These are phyloP conservation scores for Meriones unguiculatus DNA, from an alignment of 2,113 vertebrate genomes.

Conservation along the genomic window DNA sequence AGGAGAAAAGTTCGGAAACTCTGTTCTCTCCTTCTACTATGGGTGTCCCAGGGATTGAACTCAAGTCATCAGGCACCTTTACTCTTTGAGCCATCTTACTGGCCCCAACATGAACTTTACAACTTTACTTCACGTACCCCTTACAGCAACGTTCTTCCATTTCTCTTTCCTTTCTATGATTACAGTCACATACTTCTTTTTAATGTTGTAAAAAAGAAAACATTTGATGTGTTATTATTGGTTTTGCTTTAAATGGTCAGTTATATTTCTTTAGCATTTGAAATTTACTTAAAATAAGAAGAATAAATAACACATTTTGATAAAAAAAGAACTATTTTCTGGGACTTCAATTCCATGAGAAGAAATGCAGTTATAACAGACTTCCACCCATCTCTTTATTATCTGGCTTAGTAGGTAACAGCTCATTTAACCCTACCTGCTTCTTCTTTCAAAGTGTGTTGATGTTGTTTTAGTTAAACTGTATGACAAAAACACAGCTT, in stretches of 20 bases:
- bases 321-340: slow-evolving; percentile 23
- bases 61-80: background rate
- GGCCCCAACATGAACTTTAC: slow-evolving; percentile 36
- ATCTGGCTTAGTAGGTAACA: background rate
- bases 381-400: slow-evolving; percentile 2
- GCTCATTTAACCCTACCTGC: background rate
- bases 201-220: slow-evolving; percentile 7
- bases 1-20: background rate
- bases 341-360: slow-evolving; percentile 39
- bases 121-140: background rate
- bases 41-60: too few species aligned
- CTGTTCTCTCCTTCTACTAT: too few species aligned
- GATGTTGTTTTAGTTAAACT: slow-evolving; percentile 36
- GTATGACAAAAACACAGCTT: slow-evolving; percentile 39
- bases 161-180: slow-evolving; percentile 49
- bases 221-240: slow-evolving; percentile 12
- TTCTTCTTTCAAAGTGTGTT: slow-evolving; percentile 49
- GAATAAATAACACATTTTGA: slow-evolving; percentile 40
- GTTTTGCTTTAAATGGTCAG: slow-evolving; percentile 17
- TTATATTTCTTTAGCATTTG: slow-evolving; percentile 44
- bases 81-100: background rate
- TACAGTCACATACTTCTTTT: slow-evolving; percentile 46
- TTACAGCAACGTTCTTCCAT: slow-evolving; percentile 12
- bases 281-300: slow-evolving; percentile 53
- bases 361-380: background rate